Conservation (phyloP, 2,888 invertebrate species). For the Pachydiplax longipennis region DNA sequence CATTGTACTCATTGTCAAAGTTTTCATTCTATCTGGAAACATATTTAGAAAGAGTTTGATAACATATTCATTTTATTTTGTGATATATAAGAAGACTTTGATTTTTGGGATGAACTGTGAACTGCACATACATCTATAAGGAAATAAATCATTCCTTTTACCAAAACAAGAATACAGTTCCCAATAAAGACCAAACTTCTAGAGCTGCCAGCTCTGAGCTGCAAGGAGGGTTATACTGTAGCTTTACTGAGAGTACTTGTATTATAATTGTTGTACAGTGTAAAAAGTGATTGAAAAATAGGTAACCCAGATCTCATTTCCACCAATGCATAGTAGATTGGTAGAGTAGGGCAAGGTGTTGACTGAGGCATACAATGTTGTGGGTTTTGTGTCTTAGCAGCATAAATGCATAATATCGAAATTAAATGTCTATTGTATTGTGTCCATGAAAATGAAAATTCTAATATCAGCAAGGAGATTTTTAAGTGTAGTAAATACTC, state of each 20-base stretch:
- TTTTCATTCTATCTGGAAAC: conserved; percentile 17
- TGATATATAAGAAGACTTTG: conserved; percentile 35
- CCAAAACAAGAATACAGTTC: conserved; percentile 28
- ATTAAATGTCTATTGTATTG: conserved; percentile 33
- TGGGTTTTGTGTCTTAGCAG: conserved; percentile 41
- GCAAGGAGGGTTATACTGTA: conserved; percentile 41
- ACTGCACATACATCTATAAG: conserved; percentile 24
- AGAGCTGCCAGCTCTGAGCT: conserved; percentile 30
- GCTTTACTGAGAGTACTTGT: conserved; percentile 40
- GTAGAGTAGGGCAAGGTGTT: conserved; percentile 43
- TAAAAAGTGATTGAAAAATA: conserved; percentile 38
- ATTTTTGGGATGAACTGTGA: conserved; percentile 12
- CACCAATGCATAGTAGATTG: conserved; percentile 41
- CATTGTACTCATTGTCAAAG: conserved; percentile 23
- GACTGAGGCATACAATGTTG: conserved; percentile 38
- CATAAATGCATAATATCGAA: conserved; percentile 42
- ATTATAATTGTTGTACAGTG: conserved; percentile 43
- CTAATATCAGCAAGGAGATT: conserved; percentile 32
- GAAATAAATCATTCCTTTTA: conserved; percentile 18
- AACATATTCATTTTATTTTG: conserved; percentile 34
- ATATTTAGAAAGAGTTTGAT: not conserved
- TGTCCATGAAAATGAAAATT: conserved; percentile 40
- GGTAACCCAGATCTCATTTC: conserved; percentile 42
- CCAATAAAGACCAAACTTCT: conserved; percentile 38
- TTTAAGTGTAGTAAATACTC: conserved; percentile 41